Evolutionary conservation across 1,140 invertebrate species (phyloP), one percentile per base, ranked within the genome.

Genomic region (Zaprionus taronus): DNA sequence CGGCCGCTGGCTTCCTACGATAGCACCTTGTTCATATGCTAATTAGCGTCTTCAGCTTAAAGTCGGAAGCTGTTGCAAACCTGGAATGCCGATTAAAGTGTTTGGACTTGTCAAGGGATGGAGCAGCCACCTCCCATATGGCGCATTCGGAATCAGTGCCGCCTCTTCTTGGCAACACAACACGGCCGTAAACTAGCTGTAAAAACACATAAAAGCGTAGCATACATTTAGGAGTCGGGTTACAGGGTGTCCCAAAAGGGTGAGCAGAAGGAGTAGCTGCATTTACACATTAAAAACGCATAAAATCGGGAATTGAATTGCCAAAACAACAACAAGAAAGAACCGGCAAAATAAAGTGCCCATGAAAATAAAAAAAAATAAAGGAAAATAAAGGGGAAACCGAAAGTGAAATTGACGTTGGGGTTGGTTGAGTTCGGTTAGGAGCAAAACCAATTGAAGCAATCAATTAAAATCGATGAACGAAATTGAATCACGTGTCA

Each of bases 401-500:
- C 31, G 41, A 64, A 75, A 71, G 73, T 71, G 49, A 60, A 76
- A 60, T 65, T 71, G 60, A 64, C 58, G 17, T 68, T 6, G 7
- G 41, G 41, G 15, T 57, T 14, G 53, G 26, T 28, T 12, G 3
- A 20, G 36, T 60, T 41, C 17, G 17, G 47, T 5, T 41, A n/a
- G 12, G 31, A 62, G 14, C n/a, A 47, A 83, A 87, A 70, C 63
- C 84, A 64, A 89, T 83, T 84, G 78, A 89, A 69, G 81, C 84
- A 87, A 87, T 87, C 84, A 90, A 89, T 89, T 89, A 89, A 89
- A 89, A 90, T 89, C 76, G 85, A 90, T 77, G 53, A 83, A 72
- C 64, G 81, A 90, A 89, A 90, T 89, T 90, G 84, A 87, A 87
- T 89, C 84, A 87, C 85, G 84, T 87, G 84, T 89, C 84, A 87